phyloP scores from a whole-genome alignment of 1,140 invertebrate species.

The Oedothorax gibbosus region DNA sequence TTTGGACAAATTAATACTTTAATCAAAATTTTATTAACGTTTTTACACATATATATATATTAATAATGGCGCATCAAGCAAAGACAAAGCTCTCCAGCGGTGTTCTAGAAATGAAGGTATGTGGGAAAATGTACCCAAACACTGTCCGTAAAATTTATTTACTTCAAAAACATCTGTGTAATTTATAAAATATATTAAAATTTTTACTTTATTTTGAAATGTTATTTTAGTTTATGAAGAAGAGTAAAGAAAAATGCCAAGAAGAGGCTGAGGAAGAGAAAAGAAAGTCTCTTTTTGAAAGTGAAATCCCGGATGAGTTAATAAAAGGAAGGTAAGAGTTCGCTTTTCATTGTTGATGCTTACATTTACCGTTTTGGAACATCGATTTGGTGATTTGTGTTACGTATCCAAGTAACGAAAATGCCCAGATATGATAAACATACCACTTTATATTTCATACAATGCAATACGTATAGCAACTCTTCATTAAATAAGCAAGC shows the following conservation, averaged over 20 bases:
- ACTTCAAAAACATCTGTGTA: not conserved
- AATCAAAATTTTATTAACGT: too few species aligned
- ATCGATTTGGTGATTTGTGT: not conserved
- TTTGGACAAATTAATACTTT: too few species aligned
- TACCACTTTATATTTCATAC: too few species aligned
- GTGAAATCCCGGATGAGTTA: slow-evolving; percentile 75
- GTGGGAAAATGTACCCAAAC: not conserved
- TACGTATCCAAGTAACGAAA: too few species aligned
- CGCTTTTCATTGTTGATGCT: not conserved
- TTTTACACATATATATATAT: too few species aligned
- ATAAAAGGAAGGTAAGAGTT: slow-evolving; percentile 71
- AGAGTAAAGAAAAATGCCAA: slow-evolving; percentile 83
- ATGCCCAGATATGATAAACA: too few species aligned
- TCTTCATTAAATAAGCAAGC: too few species aligned
- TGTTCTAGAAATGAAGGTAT: slow-evolving; percentile 65
- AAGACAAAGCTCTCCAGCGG: slow-evolving; percentile 64
- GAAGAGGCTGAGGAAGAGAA: slow-evolving; percentile 80
- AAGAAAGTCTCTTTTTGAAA: slow-evolving; percentile 76
- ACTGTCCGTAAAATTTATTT: not conserved
- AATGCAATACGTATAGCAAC: too few species aligned
- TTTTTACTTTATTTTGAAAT: not conserved
- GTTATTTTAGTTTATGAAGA: slow-evolving; percentile 84
- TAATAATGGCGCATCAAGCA: not conserved
- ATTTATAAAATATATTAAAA: not conserved
- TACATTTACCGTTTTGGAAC: not conserved